A percentile compares a stretch with the other conserved stretches of the same genome.
Evolutionary conservation across 2,797 vertebrate species (phyloP).

Genomic region (Pogoniulus pusillus): DNA sequence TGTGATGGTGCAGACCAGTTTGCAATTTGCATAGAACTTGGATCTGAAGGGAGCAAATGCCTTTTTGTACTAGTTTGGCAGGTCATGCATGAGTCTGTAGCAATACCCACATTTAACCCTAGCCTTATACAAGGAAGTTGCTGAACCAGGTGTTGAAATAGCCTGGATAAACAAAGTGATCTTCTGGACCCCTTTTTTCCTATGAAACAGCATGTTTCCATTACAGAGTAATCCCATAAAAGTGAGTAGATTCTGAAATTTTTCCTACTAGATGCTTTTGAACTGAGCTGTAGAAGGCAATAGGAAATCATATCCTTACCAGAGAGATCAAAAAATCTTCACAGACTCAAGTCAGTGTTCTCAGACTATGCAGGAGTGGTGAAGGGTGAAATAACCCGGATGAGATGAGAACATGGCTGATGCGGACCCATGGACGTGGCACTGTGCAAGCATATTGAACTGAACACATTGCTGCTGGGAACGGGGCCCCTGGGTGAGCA

Average conservation of each 20-base stretch:
- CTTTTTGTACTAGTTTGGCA: background rate
- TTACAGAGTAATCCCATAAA: background rate
- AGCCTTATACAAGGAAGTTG: background rate
- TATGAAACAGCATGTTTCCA: background rate
- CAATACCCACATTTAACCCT: background rate
- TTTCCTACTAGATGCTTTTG: background rate
- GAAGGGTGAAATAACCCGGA: background rate
- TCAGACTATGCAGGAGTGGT: background rate
- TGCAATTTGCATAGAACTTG: background rate
- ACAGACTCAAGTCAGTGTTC: background rate
- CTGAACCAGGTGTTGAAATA: constrained; percentile 1
- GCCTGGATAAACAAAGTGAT: background rate
- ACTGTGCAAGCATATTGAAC: background rate
- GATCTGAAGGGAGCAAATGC: background rate
- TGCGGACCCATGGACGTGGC: background rate
- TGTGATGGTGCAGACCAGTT: background rate
- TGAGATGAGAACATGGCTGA: background rate
- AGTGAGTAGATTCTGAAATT: background rate
- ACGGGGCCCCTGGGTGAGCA: background rate
- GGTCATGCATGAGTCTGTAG: background rate
- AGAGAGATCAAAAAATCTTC: background rate
- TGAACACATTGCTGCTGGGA: background rate
- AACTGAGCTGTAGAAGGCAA: background rate
- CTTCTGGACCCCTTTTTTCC: background rate
- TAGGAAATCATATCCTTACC: background rate